A percentile compares a stretch with the other conserved stretches of the same genome.
Conservation (phyloP, 2,888 invertebrate genomes). For the Acanthosepion lycidas region DNA sequence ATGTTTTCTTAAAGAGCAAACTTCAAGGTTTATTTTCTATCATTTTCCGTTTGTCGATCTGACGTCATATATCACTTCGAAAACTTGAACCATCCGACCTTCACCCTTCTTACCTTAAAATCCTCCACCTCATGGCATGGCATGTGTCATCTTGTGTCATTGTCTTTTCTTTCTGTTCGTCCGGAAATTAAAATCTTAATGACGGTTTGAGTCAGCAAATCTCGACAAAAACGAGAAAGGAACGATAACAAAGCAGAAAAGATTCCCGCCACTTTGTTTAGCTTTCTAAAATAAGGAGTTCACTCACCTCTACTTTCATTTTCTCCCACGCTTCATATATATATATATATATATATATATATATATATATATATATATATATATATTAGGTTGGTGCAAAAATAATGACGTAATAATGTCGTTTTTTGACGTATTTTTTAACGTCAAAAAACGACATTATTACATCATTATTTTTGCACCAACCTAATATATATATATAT, state of each 20-base stretch:
- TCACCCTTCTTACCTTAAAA: background rate
- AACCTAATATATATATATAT: too few relatives aligned
- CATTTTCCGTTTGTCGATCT: background rate
- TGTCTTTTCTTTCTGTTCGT: background rate
- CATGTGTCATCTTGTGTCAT: background rate
- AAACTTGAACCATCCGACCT: background rate
- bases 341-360: slow-evolving; percentile 36
- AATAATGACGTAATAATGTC: too few relatives aligned
- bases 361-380: slow-evolving; percentile 40
- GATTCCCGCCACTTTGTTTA: background rate
- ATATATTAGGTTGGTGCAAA: too few relatives aligned
- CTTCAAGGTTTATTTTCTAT: background rate
- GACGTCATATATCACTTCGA: background rate
- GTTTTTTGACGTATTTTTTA: too few relatives aligned
- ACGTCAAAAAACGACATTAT: too few relatives aligned
- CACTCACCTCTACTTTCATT: background rate
- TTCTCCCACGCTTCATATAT: background rate
- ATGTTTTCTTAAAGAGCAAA: background rate
- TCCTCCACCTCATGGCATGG: background rate
- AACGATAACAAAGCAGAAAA: background rate
- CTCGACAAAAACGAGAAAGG: background rate
- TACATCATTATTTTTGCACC: too few relatives aligned
- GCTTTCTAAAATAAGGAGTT: background rate
- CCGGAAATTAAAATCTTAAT: slow-evolving; percentile 6
- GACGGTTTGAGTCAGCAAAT: background rate